Evolutionary conservation across 92 coral and sea anemone species (phyloP).

Genomic region (Blastomussa wellsi): DNA sequence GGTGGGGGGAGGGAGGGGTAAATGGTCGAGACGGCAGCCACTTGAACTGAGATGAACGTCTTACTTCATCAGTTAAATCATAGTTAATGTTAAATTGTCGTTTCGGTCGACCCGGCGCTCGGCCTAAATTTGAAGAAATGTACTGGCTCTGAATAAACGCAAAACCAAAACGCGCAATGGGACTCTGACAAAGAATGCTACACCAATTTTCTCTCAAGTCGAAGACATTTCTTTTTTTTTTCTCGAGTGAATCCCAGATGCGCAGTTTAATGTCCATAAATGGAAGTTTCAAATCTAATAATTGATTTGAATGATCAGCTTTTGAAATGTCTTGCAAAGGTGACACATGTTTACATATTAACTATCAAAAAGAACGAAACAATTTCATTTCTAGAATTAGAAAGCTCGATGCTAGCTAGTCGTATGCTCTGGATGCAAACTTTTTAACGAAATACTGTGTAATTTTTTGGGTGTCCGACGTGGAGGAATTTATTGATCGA

Average conservation of each 20-base stretch:
- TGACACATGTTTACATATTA: not conserved
- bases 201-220: not conserved
- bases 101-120: no score
- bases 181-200: not conserved
- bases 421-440: not conserved
- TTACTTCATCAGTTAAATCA: no score
- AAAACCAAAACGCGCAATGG: not conserved
- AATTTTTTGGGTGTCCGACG: not conserved
- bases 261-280: not conserved
- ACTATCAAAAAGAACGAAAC: not conserved
- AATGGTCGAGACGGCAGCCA: no score
- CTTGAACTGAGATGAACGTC: no score
- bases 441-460: not conserved
- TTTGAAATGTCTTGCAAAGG: not conserved
- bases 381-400: not conserved
- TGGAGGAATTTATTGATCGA: not conserved
- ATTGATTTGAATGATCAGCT: not conserved
- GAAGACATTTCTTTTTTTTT: no score
- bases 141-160: not conserved
- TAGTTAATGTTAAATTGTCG: not conserved
- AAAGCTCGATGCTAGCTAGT: not conserved
- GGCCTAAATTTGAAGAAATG: not conserved
- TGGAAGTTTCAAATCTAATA: not conserved
- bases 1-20: not conserved
- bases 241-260: not conserved